Base-by-base conservation (phyloP, 2,888 invertebrate species). In the Tholera decimalis region DNA sequence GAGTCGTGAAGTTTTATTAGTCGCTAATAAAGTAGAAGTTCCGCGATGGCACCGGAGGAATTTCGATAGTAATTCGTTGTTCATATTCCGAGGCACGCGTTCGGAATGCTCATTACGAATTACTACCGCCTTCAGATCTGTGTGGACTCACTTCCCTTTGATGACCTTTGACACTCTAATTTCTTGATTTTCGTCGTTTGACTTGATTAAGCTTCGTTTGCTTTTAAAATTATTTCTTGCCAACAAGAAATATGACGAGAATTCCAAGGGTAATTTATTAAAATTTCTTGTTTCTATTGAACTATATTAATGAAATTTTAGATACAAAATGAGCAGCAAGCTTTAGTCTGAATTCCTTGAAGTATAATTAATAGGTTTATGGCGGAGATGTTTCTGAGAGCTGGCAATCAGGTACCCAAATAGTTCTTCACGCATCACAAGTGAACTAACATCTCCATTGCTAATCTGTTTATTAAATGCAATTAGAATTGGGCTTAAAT, bases 1-100 rank as follows among this genome's bases (percentile, higher is more conserved):
- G 51, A 68, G 80, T 83, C 85, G 74, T 85, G 82, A 87, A 85
- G 84, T 87, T 86, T 85, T 87, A 87, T 87, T 80, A 82, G 80
- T 80, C 67, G 69, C 82, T 84, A 83, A 85, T 86, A 85, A 87
- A 86, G 81, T 82, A 60, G 80, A 83, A 85, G 81, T 84, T 82
- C 79, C 74, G 73, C 71, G 80, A 81, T 82, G 79, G 72, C 73
- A 68, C 75, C 64, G 64, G 51, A 81, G 82, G 83, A 83, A 83
- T 82, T 75, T 72, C 64, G 77, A 79, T 78, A 78, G 82, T 89
- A 88, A 89, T 88, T 88, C 87, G 79, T 84, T 85, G 87, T 88
- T 88, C 88, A 89, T 88, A 88, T 89, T 89, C 86, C 50, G 74
- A 63, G 80, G 80, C 88, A 89, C 88, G 88, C 87, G 83, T 85